These are phyloP conservation scores for Ypsolopha scabrella DNA, from an alignment of 2,888 invertebrate species.

Conservation along the genomic window DNA sequence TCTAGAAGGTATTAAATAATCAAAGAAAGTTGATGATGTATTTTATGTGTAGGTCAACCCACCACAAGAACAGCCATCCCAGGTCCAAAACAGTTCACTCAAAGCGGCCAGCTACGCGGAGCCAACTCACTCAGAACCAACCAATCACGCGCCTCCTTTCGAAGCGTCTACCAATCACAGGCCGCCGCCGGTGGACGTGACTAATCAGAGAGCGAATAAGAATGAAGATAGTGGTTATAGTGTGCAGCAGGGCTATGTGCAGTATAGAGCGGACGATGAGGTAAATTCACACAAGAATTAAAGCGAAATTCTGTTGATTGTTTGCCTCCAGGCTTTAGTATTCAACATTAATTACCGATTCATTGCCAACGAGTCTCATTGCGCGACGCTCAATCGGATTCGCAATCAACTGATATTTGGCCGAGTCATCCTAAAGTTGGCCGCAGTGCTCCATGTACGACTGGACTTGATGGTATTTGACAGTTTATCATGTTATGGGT, in stretches of 20 bases:
- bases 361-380: too few relatives aligned
- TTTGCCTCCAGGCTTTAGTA: too few relatives aligned
- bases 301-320: neutral
- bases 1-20: too few relatives aligned
- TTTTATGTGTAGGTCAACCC: neutral
- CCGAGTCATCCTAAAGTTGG: too few relatives aligned
- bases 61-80: slow-evolving; percentile 13
- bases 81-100: slow-evolving; percentile 22
- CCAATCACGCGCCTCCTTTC: slow-evolving; percentile 14
- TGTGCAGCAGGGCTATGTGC: neutral
- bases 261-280: neutral
- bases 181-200: slow-evolving; percentile 8
- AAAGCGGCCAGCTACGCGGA: slow-evolving; percentile 19
- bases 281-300: neutral
- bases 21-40: too few relatives aligned
- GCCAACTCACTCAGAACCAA: slow-evolving; percentile 9
- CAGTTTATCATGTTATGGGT: too few relatives aligned
- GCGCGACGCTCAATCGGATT: too few relatives aligned
- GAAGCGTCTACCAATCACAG: slow-evolving; percentile 11
- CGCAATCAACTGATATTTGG: too few relatives aligned
- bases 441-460: too few relatives aligned
- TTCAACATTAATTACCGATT: too few relatives aligned
- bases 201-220: slow-evolving; percentile 23
- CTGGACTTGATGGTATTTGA: too few relatives aligned
- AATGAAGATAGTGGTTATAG: slow-evolving; percentile 6